Evolutionary conservation across 2,113 vertebrate genomes (phyloP).

Genomic region (Platysternon megacephalum): DNA sequence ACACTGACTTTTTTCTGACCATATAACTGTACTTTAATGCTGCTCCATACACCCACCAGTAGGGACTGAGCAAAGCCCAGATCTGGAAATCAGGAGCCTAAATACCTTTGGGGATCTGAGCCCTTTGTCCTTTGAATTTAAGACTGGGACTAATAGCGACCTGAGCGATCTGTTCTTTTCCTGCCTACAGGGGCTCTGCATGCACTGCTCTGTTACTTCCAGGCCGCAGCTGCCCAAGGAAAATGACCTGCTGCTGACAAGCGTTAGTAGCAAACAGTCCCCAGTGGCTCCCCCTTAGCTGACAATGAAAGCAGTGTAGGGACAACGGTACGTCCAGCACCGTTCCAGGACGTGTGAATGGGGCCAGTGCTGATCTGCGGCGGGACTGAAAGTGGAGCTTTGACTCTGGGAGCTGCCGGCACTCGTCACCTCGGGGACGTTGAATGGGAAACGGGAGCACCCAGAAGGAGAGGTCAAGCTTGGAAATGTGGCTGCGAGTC

Average conservation of each 20-base stretch:
- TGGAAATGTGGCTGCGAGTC: neutral
- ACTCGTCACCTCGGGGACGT: neutral
- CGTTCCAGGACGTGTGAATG: neutral
- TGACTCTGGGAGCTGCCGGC: neutral
- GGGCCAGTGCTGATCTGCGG: no score
- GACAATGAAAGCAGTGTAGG: neutral
- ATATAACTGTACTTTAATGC: neutral
- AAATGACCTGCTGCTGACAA: neutral
- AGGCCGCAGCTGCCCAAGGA: neutral
- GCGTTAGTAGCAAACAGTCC: neutral
- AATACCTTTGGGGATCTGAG: neutral
- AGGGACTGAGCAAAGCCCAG: neutral
- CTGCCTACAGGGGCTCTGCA: no score
- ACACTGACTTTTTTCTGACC: neutral
- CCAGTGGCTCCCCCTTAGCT: neutral
- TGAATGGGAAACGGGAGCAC: neutral
- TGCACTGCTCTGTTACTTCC: neutral
- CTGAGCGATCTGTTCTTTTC: neutral
- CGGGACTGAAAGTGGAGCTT: neutral
- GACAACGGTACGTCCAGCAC: no score
- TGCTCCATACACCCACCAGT: neutral
- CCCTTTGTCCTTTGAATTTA: neutral
- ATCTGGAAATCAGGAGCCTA: neutral
- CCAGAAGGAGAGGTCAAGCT: neutral
- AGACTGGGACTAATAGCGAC: neutral